Base-by-base conservation (phyloP, 2,888 invertebrate genomes). In the Meteorus colon region DNA sequence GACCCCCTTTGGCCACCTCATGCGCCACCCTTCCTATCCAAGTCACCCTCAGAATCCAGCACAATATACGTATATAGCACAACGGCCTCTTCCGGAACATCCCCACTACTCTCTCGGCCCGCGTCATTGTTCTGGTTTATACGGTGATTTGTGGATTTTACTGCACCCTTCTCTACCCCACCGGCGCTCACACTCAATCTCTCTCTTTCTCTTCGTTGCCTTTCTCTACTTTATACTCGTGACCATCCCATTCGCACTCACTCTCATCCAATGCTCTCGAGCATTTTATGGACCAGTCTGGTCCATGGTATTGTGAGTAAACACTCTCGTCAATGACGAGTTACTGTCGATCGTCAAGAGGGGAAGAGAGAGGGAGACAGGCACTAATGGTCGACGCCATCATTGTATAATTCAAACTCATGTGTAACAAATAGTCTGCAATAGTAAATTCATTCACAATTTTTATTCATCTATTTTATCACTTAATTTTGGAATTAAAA, bases 111-210 rank as follows among this genome's bases (percentile, higher is more conserved):
- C 78, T 79, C 81, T 79, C 84, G 78, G 82, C 81, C 82, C 83
- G 82, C 87, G 85, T 88, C 88, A 89, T 89, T 89, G 89, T 89
- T 89, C 87, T 86, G 86, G 86, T 88, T 88, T 88, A 88, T 89
- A 87, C 87, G 87, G 88, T 89, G 89, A 89, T 89, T 89, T 88
- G 88, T 88, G 87, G 87, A 88, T 87, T 88, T 87, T 86, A 86
- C 85, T 84, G 80, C 81, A 82, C 78, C 82, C 77, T 77, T 74
- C 76, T 74, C 71, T 76, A 75, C 73, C 71, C 68, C 60, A 12
- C 60, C 51, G 60, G 34, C n/a, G 16, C 73, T 16, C 59, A 27
- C 74, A 67, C 60, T 78, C 65, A 63, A 66, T 68, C 65, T 65
- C 70, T 73, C 78, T 67, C 72, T 66, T 51, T 48, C 66, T n/a